Base-by-base conservation (phyloP, 2,113 vertebrate genomes). In the Chauna torquata region DNA sequence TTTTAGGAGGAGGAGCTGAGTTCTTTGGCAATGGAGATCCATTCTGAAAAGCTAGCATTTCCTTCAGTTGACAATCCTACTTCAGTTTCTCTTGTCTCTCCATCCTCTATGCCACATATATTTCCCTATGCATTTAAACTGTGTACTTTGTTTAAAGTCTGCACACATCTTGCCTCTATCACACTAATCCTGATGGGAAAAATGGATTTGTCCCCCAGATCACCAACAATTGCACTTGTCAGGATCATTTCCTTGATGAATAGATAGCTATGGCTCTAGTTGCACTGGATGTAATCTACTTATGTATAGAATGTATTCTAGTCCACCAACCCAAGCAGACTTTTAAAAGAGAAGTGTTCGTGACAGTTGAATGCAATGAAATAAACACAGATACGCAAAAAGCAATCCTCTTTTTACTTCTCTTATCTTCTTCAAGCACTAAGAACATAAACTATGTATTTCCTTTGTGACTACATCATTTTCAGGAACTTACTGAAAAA, bases 91-190 rank as follows among this genome's bases (percentile, higher is more conserved):
- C 28, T 77, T 91, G 32, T 16, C n/a, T 65, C 52, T 90, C 34
- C 25, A 16, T 68, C 16, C 64, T 93, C 40, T 23, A 4, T 72
- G 72, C 19, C 47, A 42, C 4, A 1, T 78, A 11, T 34, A 30
- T 86, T 89, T 86, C 38, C 44, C 18, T 59, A 4, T 82, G 32
- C 32, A 55, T 91, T 94, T 93, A 74, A 91, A 92, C 72, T 59
- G n/a, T 80, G 52, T 50, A 28, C 25, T 89, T 93, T 91, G 18
- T 69, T 70, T 89, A 57, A 92, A 75, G n/a, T n/a, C 40, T 80
- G 62, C 18, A 24, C 4, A 2, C 10, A 5, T 65, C 77, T 86
- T 69, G 12, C 28, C 15, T 77, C 28, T 77, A 1, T 55, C 65
- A 22, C 1, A 0, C 36, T 86, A 62, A 76, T 52, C 32, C 25